Percentiles rank a stretch among this genome's conserved stretches.
Evolutionary conservation across 2,113 vertebrate genomes (phyloP).

Genomic region (Malurus cyaneus): DNA sequence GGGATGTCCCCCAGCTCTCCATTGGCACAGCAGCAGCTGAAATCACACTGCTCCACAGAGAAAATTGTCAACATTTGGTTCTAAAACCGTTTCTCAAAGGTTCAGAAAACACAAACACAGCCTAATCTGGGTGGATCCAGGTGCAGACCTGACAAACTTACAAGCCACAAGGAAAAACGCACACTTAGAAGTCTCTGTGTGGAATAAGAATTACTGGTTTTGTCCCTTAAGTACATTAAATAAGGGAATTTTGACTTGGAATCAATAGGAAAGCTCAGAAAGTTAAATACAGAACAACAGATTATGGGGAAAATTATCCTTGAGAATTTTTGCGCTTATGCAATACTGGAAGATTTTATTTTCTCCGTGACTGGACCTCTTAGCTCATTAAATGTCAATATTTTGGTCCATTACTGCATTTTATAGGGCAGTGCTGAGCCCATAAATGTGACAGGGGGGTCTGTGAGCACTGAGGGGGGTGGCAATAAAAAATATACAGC

Average conservation of each 20-base stretch:
- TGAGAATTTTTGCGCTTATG: background rate
- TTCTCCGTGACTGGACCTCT: background rate
- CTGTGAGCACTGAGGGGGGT: background rate
- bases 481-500: background rate
- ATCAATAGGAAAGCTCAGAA: background rate
- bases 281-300: conserved; percentile 36
- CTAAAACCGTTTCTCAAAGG: background rate
- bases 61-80: background rate
- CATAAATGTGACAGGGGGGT: background rate
- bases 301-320: conserved; percentile 40
- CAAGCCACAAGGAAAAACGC: background rate
- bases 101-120: background rate
- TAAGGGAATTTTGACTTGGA: background rate
- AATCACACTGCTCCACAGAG: background rate
- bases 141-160: background rate
- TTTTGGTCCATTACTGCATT: conserved; percentile 8
- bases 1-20: background rate
- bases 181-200: background rate
- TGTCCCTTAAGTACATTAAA: background rate
- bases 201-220: background rate
- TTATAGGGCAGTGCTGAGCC: background rate
- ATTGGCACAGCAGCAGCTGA: background rate
- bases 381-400: conserved; percentile 50
- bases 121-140: background rate
- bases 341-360: conserved; percentile 14